These are phyloP conservation scores for Pristionchus japonicus DNA, from an alignment of 2,888 invertebrate genomes.

Conservation along the genomic window DNA sequence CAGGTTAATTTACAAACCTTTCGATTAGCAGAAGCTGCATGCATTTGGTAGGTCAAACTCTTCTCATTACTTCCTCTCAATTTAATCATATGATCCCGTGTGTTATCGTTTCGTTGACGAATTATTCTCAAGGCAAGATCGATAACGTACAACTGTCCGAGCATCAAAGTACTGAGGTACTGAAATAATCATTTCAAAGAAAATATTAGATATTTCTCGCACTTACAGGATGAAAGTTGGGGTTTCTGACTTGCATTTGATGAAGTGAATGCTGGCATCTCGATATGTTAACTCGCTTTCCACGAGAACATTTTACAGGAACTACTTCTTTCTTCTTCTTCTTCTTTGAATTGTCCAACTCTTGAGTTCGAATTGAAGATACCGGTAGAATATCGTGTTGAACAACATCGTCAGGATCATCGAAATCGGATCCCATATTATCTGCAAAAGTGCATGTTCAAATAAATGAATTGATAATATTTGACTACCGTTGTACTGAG, in stretches of 20 bases:
- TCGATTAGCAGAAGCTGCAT: not conserved
- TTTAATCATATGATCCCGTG: not conserved
- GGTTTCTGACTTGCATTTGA: constrained; percentile 10
- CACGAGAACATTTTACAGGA: not conserved
- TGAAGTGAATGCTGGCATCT: not conserved
- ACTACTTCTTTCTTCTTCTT: too few relatives aligned
- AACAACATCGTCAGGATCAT: not conserved
- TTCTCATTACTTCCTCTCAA: not conserved
- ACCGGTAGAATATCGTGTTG: not conserved
- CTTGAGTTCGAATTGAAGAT: not conserved
- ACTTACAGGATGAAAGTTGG: not conserved
- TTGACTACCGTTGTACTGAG: not conserved
- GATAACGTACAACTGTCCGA: constrained; percentile 2
- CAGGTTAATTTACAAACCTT: not conserved
- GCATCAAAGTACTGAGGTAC: not conserved
- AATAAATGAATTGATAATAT: not conserved
- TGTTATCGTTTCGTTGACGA: not conserved
- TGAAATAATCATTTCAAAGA: not conserved
- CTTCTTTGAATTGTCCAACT: not conserved
- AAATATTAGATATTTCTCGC: not conserved
- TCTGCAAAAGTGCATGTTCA: not conserved
- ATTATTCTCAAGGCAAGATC: not conserved
- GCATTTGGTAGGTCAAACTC: not conserved
- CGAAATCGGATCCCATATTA: not conserved
- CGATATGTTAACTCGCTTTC: not conserved